Percentiles rank a stretch among this genome's conserved stretches.
phyloP scores from a whole-genome alignment of 2,113 vertebrate genomes.

The Paradisaea rubra region DNA sequence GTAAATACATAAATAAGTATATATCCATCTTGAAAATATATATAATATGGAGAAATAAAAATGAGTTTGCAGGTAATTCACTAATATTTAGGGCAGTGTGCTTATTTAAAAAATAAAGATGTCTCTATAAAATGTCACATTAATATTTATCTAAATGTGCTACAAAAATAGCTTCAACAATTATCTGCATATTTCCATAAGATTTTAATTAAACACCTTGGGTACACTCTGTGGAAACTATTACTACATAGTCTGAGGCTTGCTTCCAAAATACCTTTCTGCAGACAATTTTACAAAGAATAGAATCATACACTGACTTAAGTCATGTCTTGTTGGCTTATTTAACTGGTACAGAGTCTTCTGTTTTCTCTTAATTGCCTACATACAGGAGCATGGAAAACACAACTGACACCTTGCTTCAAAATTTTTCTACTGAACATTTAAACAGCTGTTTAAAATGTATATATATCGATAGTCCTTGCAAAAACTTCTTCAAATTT shows the following conservation, averaged over 20 bases:
- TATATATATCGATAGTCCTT: background rate
- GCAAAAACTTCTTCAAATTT: background rate
- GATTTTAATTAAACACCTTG: background rate
- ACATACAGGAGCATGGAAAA: background rate
- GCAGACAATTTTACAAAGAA: background rate
- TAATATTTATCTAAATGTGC: background rate
- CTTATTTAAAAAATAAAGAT: background rate
- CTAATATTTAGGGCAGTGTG: background rate
- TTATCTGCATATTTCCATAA: background rate
- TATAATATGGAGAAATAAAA: background rate
- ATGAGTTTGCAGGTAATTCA: background rate
- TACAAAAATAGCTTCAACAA: background rate
- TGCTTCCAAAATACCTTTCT: background rate
- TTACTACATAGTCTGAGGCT: background rate
- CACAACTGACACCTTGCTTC: background rate
- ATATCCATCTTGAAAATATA: background rate
- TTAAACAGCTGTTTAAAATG: background rate
- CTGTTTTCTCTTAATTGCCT: background rate
- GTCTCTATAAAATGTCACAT: background rate
- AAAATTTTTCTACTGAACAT: background rate
- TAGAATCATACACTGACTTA: background rate
- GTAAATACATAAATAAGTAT: background rate
- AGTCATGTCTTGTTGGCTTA: background rate
- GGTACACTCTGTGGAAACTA: background rate
- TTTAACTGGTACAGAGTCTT: background rate